A percentile compares a stretch with the other conserved stretches of the same genome.
These are phyloP conservation scores for Heliornis fulica DNA, from an alignment of 2,113 vertebrate genomes.

Conservation along the genomic window DNA sequence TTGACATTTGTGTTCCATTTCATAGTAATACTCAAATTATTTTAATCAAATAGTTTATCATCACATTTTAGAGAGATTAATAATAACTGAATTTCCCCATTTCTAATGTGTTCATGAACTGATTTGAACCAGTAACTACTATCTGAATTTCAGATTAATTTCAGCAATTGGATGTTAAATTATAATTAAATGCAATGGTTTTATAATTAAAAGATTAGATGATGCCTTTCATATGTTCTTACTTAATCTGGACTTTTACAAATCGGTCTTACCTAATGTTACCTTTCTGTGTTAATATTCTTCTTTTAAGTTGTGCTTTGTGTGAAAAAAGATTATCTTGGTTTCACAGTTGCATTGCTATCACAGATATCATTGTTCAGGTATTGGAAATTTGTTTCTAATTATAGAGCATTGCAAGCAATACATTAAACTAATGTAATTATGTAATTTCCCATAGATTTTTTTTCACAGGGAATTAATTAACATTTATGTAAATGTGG, in stretches of 20 bases:
- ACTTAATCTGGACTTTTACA: not conserved
- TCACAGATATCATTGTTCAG: not conserved
- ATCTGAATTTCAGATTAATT: not conserved
- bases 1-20: not conserved
- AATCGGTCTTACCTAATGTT: not conserved
- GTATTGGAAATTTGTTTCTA: not conserved
- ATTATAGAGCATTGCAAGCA: not conserved
- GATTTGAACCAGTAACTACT: not conserved
- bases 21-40: not conserved
- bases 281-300: not conserved
- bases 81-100: not conserved
- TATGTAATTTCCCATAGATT: not conserved
- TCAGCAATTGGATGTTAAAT: not conserved
- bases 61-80: not conserved
- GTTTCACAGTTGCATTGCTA: not conserved
- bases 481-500: not conserved
- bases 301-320: not conserved
- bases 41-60: not conserved
- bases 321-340: not conserved
- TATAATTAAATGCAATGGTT: not conserved
- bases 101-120: not conserved
- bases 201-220: not conserved
- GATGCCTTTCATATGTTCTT: not conserved
- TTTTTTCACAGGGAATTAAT: not conserved
- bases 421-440: not conserved